phyloP scores from a whole-genome alignment of 2,888 invertebrate genomes.

The Theretra japonica region DNA sequence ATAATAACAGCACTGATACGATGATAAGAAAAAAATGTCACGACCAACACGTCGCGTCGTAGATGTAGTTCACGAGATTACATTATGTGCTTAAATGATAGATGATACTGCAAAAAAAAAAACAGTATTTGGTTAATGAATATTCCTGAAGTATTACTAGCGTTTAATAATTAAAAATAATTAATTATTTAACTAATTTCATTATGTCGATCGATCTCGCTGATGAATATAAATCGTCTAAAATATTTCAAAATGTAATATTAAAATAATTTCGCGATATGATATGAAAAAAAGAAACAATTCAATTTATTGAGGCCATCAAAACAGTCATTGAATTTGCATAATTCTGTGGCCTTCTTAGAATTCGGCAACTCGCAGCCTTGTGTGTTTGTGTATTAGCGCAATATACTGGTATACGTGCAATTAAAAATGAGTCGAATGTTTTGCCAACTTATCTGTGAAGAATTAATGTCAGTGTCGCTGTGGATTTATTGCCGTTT shows the following conservation, averaged over 20 bases:
- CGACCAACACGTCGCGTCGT: too few species aligned
- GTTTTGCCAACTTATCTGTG: slow-evolving; percentile 16
- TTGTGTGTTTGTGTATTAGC: slow-evolving; percentile 4
- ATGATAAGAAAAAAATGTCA: too few species aligned
- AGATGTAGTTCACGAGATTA: too few species aligned
- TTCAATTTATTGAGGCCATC: not conserved
- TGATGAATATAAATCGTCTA: not conserved
- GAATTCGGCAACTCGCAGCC: slow-evolving; percentile 2
- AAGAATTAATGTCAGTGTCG: slow-evolving; percentile 11
- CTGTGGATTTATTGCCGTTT: not conserved
- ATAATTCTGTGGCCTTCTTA: slow-evolving; percentile 1
- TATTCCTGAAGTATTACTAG: too few species aligned
- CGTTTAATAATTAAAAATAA: too few species aligned
- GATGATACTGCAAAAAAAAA: too few species aligned
- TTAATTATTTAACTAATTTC: too few species aligned
- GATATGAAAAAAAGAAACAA: slow-evolving; percentile 1
- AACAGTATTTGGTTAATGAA: too few species aligned
- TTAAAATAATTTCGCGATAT: not conserved
- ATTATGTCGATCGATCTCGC: too few species aligned
- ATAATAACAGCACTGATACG: too few species aligned
- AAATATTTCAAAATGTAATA: not conserved
- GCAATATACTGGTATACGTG: not conserved
- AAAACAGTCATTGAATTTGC: slow-evolving; percentile 6
- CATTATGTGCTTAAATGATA: too few species aligned
- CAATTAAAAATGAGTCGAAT: slow-evolving; percentile 5